A percentile compares a stretch with the other conserved stretches of the same genome.
These are phyloP conservation scores for Heliothis peltigera DNA, from an alignment of 2,888 invertebrate species.

Conservation along the genomic window DNA sequence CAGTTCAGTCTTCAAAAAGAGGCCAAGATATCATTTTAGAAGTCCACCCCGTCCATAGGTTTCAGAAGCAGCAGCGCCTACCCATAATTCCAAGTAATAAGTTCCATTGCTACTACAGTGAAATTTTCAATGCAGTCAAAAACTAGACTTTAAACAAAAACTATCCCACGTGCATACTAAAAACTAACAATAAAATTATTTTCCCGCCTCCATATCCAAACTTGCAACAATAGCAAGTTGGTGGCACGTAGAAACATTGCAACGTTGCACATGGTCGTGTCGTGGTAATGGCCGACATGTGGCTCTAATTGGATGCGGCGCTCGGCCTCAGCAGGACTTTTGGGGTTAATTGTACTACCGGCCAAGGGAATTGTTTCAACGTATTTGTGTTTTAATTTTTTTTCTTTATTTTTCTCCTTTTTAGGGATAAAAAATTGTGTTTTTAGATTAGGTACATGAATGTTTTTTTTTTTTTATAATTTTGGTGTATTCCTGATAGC, in stretches of 20 bases:
- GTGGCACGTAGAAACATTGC: slow-evolving; percentile 1
- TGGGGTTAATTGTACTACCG: slow-evolving; percentile 38
- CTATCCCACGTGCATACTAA: background rate
- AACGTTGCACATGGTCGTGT: slow-evolving; percentile 35
- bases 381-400: slow-evolving; percentile 35
- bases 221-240: slow-evolving; percentile 13
- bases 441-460: too few species aligned
- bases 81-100: too few species aligned
- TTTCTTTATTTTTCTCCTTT: too few species aligned
- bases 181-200: background rate
- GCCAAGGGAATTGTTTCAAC: slow-evolving; percentile 22
- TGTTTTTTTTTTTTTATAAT: too few species aligned
- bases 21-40: too few species aligned
- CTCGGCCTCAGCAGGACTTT: slow-evolving; percentile 36
- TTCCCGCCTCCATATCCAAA: background rate
- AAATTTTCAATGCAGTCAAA: background rate
- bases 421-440: too few species aligned
- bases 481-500: too few species aligned
- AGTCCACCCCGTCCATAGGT: too few species aligned
- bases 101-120: too few species aligned
- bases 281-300: slow-evolving; percentile 49
- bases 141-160: background rate
- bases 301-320: slow-evolving; percentile 58
- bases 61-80: too few species aligned
- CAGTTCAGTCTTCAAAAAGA: too few species aligned